phyloP scores from a whole-genome alignment of 1,140 invertebrate species.

The Lasioglossum baleicum region DNA sequence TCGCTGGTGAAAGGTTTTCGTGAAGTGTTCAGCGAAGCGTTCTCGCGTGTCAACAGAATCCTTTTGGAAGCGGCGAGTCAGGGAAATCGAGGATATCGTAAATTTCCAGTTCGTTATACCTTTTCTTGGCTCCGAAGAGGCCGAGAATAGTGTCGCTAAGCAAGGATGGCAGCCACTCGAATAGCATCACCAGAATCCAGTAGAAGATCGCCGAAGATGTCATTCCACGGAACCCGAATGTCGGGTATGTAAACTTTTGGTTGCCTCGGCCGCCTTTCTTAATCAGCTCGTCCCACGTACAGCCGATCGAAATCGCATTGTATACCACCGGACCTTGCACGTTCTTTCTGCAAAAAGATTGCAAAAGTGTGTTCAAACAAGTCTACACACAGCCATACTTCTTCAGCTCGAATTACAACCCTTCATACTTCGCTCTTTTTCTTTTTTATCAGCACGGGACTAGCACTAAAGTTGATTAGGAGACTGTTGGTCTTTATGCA shows the following conservation, averaged over 20 bases:
- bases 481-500: no score
- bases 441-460: no score
- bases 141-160: constrained; percentile 64
- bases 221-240: constrained; percentile 69
- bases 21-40: not conserved
- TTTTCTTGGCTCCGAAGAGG: constrained; percentile 60
- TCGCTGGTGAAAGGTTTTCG: not conserved
- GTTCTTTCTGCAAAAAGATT: not conserved
- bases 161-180: constrained; percentile 71
- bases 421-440: no score
- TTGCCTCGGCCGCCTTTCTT: constrained; percentile 59
- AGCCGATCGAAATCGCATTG: constrained; percentile 61
- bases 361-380: not conserved
- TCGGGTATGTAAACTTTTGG: constrained; percentile 67
- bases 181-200: constrained; percentile 63
- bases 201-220: constrained; percentile 59
- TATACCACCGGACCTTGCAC: constrained; percentile 42
- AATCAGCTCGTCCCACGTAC: constrained; percentile 69
- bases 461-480: no score
- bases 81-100: constrained; percentile 18
- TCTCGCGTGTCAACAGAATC: not conserved
- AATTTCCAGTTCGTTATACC: constrained; percentile 59
- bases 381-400: no score
- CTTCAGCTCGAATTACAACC: no score
- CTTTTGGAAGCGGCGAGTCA: constrained; percentile 2